phyloP scores from a whole-genome alignment of 2,113 vertebrate genomes.

The Pelmatolapia mariae region DNA sequence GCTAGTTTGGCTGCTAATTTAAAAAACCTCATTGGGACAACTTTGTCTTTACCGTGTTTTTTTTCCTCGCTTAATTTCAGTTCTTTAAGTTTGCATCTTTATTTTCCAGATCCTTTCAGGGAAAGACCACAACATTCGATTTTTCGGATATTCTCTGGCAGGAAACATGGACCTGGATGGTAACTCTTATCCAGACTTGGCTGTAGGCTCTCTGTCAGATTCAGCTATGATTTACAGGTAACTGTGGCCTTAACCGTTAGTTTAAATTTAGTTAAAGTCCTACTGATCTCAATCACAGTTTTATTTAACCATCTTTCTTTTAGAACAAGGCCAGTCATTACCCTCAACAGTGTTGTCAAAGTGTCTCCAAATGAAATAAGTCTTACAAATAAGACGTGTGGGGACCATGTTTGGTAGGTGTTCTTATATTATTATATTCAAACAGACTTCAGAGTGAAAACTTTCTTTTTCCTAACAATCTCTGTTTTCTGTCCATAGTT shows the following conservation, averaged over 20 bases:
- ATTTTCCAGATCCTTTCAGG: slow-evolving; percentile 82
- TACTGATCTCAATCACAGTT: background rate
- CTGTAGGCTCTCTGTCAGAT: slow-evolving; percentile 91
- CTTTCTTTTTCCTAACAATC: background rate
- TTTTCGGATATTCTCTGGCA: slow-evolving; percentile 93
- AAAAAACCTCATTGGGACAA: background rate
- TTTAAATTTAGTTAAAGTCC: background rate
- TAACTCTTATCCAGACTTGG: slow-evolving; percentile 92
- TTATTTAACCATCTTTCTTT: slow-evolving; percentile 14
- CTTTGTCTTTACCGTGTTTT: background rate
- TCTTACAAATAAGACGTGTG: slow-evolving; percentile 69
- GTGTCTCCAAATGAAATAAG: slow-evolving; percentile 77
- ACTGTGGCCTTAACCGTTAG: background rate
- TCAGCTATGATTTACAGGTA: slow-evolving; percentile 87
- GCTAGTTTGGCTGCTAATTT: background rate
- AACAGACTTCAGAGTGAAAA: background rate
- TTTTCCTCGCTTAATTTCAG: background rate
- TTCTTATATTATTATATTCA: background rate
- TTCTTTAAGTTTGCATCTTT: background rate
- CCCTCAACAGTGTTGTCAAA: slow-evolving; percentile 77
- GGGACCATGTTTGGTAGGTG: slow-evolving; percentile 81
- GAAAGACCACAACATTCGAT: slow-evolving; percentile 63
- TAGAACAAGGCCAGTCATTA: slow-evolving; percentile 88
- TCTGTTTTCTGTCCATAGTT: slow-evolving; percentile 65
- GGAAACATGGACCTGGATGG: slow-evolving; percentile 93